phyloP scores from a whole-genome alignment of 2,113 vertebrate genomes.

The Thunnus maccoyii region DNA sequence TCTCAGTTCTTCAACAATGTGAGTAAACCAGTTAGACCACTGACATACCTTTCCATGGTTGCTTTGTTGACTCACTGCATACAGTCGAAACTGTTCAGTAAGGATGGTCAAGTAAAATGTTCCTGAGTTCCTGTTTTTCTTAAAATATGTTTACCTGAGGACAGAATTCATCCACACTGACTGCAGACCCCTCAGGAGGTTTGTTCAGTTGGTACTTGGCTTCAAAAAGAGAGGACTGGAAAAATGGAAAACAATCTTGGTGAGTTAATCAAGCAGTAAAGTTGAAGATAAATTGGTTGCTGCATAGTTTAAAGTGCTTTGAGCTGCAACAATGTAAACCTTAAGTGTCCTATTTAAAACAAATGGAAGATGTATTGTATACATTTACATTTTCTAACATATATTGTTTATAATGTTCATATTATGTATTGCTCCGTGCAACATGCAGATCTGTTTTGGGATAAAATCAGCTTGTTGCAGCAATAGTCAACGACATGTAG shows the following conservation, averaged over 20 bases:
- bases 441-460: background rate
- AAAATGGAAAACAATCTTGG: background rate
- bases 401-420: background rate
- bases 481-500: background rate
- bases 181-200: background rate
- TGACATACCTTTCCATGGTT: too few relatives aligned
- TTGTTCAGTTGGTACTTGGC: background rate
- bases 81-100: too few relatives aligned
- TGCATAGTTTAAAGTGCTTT: background rate
- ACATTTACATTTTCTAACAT: too few relatives aligned
- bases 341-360: too few relatives aligned
- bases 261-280: constrained; percentile 30
- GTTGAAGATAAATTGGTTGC: background rate
- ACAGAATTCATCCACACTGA: background rate
- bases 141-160: background rate
- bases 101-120: background rate
- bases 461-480: background rate
- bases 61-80: background rate
- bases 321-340: background rate
- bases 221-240: background rate
- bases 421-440: background rate
- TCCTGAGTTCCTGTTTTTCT: background rate
- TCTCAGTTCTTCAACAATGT: too few relatives aligned
- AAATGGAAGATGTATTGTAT: too few relatives aligned
- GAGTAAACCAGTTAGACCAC: background rate